Conservation (phyloP, 2,888 invertebrate genomes). For the Synergus umbraculus region DNA sequence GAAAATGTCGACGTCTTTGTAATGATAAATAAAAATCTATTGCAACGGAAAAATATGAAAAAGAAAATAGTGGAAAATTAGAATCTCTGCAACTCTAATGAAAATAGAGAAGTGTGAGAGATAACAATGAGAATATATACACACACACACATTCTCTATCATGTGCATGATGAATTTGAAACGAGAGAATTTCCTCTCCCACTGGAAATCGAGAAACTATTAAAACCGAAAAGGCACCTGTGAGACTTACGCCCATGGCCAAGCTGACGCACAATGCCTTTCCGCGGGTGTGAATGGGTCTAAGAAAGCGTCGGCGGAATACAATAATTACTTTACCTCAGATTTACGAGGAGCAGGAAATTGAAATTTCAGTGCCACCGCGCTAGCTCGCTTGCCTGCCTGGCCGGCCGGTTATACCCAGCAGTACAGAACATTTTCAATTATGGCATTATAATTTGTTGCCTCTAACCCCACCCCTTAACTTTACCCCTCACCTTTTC, state of each 20-base stretch:
- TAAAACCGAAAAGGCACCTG: conserved; percentile 61
- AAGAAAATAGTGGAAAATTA: too few relatives aligned
- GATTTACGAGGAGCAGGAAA: conserved; percentile 75
- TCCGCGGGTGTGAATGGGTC: conserved; percentile 69
- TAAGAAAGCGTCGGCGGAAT: conserved; percentile 72
- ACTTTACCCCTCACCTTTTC: conserved; percentile 12
- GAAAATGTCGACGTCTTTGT: too few relatives aligned
- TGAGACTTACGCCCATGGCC: conserved; percentile 67
- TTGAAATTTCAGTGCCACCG: conserved; percentile 74
- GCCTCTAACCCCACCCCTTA: conserved; percentile 58
- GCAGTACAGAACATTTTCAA: conserved; percentile 73
- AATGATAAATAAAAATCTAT: too few relatives aligned
- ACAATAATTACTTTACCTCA: conserved; percentile 76
- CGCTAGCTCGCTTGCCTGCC: conserved; percentile 57
- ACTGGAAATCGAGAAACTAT: conserved; percentile 59
- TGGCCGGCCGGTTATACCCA: conserved; percentile 45
- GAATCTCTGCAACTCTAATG: too few relatives aligned
- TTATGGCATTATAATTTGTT: conserved; percentile 75
- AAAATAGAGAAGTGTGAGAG: not conserved
- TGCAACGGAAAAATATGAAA: too few relatives aligned
- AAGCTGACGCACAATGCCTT: conserved; percentile 72
- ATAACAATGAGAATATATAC: not conserved
- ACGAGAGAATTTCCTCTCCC: not conserved
- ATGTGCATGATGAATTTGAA: not conserved
- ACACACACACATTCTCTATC: not conserved